Percentiles rank a stretch among this genome's conserved stretches.
phyloP scores from a whole-genome alignment of 2,113 vertebrate genomes.

The Oceanodroma tethys region DNA sequence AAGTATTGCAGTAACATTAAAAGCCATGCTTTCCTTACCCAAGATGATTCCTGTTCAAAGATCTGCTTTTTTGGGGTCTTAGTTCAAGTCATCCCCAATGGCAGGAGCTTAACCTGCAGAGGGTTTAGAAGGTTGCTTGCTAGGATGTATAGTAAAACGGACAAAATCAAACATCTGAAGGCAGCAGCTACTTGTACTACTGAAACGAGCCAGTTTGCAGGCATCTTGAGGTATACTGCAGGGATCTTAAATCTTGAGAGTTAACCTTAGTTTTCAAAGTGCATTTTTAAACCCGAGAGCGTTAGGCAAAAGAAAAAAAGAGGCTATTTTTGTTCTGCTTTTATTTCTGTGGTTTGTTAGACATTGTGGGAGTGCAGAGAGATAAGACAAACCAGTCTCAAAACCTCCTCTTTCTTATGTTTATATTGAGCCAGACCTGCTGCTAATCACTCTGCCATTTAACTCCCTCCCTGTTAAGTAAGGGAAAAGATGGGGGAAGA shows the following conservation, averaged over 20 bases:
- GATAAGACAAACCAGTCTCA: background rate
- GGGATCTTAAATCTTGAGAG: background rate
- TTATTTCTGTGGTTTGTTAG: constrained; percentile 23
- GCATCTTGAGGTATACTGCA: background rate
- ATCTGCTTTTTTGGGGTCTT: background rate
- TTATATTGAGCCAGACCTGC: constrained; percentile 1
- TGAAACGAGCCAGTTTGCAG: background rate
- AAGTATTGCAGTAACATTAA: background rate
- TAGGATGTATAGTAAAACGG: background rate
- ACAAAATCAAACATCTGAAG: background rate
- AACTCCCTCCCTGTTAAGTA: background rate
- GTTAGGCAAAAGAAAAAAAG: background rate
- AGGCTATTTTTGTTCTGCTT: background rate
- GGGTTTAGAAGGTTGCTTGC: background rate
- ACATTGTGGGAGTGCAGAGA: background rate
- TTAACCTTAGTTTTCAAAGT: constrained; percentile 14
- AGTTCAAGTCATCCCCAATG: background rate
- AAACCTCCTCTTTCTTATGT: background rate
- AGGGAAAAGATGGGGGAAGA: background rate
- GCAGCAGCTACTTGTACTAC: background rate
- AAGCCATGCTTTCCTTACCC: background rate
- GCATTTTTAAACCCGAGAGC: background rate
- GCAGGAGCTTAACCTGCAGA: background rate
- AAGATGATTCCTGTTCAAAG: background rate
- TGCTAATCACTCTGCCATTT: constrained; percentile 8